These are phyloP conservation scores for Aphelenchoides avenae DNA, from an alignment of 1,140 invertebrate genomes.

Conservation along the genomic window DNA sequence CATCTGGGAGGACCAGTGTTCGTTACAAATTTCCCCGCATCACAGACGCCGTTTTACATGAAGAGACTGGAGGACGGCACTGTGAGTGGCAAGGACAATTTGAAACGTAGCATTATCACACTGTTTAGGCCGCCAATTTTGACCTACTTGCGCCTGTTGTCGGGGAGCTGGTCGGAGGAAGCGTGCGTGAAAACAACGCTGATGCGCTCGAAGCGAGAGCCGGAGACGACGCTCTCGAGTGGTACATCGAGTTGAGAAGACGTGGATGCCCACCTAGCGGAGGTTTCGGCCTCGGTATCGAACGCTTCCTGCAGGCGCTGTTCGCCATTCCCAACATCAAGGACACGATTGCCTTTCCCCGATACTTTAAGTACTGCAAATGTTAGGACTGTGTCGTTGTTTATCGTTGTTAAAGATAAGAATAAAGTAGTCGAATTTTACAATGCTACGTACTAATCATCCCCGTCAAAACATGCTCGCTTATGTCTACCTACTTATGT, in stretches of 20 bases:
- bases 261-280: constrained; percentile 81
- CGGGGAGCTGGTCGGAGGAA: constrained; percentile 88
- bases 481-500: no score
- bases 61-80: constrained; percentile 66
- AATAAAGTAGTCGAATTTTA: no score
- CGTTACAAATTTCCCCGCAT: constrained; percentile 78
- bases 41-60: constrained; percentile 90
- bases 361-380: constrained; percentile 78
- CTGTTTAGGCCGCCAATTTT: constrained; percentile 65
- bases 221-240: constrained; percentile 32
- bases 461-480: no score
- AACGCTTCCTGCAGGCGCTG: constrained; percentile 78
- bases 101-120: neutral
- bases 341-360: constrained; percentile 87
- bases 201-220: constrained; percentile 62
- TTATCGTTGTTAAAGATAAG: no score
- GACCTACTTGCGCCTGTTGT: constrained; percentile 81
- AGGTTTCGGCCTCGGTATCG: constrained; percentile 91
- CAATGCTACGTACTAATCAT: no score
- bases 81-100: constrained; percentile 50
- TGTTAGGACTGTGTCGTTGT: constrained; percentile 23
- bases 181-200: constrained; percentile 77
- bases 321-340: constrained; percentile 79
- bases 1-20: constrained; percentile 77
- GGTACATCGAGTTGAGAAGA: constrained; percentile 82